Conservation (phyloP, 2,888 invertebrate species). For the Nematopogon swammerdamellus region DNA sequence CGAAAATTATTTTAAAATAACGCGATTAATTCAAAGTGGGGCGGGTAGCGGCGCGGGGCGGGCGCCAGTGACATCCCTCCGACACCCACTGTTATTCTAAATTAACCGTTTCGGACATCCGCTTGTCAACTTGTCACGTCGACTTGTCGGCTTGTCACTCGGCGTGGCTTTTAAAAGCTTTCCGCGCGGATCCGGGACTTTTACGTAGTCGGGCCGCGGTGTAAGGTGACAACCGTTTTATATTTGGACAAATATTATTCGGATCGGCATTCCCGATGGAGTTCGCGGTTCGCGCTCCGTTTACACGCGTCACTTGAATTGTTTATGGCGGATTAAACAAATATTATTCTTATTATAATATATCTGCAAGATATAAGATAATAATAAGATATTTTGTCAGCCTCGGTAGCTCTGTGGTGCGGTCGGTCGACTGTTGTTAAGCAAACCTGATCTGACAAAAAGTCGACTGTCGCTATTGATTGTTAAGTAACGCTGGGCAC, state of each 20-base stretch:
- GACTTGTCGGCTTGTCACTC: slow-evolving; percentile 16
- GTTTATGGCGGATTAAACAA: no score
- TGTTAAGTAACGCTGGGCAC: no score
- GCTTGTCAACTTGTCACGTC: slow-evolving; percentile 44
- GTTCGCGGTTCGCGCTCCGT: neutral
- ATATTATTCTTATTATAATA: no score
- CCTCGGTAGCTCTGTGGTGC: no score
- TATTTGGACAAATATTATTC: slow-evolving; percentile 1
- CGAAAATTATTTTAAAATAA: no score
- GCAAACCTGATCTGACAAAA: no score
- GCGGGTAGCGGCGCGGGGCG: neutral
- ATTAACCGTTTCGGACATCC: slow-evolving; percentile 44
- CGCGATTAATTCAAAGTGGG: no score
- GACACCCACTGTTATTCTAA: slow-evolving; percentile 18
- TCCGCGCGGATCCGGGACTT: slow-evolving; percentile 27
- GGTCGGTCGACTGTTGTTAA: no score
- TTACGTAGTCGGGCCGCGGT: slow-evolving; percentile 32
- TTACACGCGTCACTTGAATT: no score
- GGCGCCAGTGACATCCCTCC: slow-evolving; percentile 10
- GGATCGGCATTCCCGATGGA: neutral
- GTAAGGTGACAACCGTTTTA: slow-evolving; percentile 1
- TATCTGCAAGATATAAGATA: no score
- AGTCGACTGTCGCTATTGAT: no score
- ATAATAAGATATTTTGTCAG: no score
- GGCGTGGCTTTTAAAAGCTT: slow-evolving; percentile 5